Conservation (phyloP, 2,113 vertebrate species). For the Sus scrofa region T2T-Sscrofa CM000828.6:37422501-37423000, state of each 20-base stretch:
- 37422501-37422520: too few relatives aligned
- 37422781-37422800: not conserved
- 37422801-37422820: not conserved
- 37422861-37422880: not conserved
- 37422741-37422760: not conserved
- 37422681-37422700: not conserved
- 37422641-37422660: not conserved
- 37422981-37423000: not conserved
- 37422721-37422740: not conserved
- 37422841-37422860: not conserved
- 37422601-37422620: too few relatives aligned
- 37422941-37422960: not conserved
- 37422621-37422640: too few relatives aligned
- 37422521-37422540: too few relatives aligned
- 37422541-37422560: too few relatives aligned
- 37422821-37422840: not conserved
- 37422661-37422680: not conserved
- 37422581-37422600: too few relatives aligned
- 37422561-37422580: too few relatives aligned
- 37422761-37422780: not conserved
- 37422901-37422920: not conserved
- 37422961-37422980: not conserved
- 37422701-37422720: not conserved
- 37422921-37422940: slow-evolving; percentile 23
- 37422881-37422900: not conserved